phyloP scores from a whole-genome alignment of 2,888 invertebrate genomes.

The Deilephila elpenor region DNA sequence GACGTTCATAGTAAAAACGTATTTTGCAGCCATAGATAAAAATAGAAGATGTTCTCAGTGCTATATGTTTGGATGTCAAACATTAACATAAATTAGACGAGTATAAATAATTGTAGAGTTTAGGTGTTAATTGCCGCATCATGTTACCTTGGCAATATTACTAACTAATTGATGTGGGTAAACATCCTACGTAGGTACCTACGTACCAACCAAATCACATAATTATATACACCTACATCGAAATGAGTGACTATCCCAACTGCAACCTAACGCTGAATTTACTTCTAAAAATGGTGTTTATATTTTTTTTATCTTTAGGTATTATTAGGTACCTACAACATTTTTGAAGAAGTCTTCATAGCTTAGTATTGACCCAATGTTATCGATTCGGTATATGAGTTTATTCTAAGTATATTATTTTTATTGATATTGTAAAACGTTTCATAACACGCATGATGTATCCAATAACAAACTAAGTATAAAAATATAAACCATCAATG shows the following conservation, averaged over 20 bases:
- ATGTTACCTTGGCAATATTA: conserved; percentile 27
- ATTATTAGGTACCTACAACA: no score
- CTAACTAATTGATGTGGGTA: conserved; percentile 11
- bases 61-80: background rate
- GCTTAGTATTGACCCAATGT: no score
- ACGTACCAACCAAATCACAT: conserved; percentile 1
- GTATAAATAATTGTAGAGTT: conserved; percentile 22
- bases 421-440: no score
- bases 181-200: conserved; percentile 8
- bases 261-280: background rate
- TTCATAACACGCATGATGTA: no score
- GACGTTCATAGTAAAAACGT: background rate
- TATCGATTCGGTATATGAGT: no score
- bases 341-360: no score
- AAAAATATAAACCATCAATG: no score
- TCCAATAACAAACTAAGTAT: no score
- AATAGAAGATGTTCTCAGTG: background rate
- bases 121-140: conserved; percentile 28
- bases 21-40: background rate
- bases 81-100: conserved; percentile 19
- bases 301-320: no score
- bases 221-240: background rate
- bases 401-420: no score
- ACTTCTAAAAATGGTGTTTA: no score
- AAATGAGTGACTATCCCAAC: background rate